phyloP scores from a whole-genome alignment of 2,888 invertebrate species.

The Ommatoiulus sabulosus region DNA sequence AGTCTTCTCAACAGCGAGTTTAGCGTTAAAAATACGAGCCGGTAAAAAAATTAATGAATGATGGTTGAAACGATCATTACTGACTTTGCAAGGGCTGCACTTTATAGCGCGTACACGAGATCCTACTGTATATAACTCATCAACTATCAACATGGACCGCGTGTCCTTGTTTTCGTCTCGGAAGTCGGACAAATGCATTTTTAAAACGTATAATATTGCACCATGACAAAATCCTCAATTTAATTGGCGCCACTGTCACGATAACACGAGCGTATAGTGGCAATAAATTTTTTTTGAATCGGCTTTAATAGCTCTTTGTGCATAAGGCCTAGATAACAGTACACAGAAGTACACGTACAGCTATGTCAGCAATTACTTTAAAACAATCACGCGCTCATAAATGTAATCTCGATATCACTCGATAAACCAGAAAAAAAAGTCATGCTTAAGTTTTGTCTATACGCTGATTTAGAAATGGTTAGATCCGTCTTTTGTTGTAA shows the following conservation, averaged over 20 bases:
- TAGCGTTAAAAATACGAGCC: neutral
- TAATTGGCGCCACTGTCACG: slow-evolving; percentile 43
- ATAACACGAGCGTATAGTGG: neutral
- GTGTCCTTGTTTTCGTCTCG: neutral
- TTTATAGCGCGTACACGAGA: neutral
- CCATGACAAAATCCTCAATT: neutral
- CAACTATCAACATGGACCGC: neutral
- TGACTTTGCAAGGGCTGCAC: neutral
- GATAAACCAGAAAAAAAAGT: neutral
- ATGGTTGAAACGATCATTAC: neutral
- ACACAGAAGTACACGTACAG: neutral
- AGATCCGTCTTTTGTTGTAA: neutral
- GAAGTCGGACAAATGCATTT: neutral
- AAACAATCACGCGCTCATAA: neutral
- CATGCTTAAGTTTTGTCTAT: neutral
- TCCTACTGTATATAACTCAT: neutral
- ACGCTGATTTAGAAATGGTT: neutral
- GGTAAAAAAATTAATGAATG: neutral
- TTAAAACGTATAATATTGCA: neutral
- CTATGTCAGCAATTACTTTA: neutral
- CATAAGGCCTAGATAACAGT: neutral
- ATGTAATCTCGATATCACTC: neutral
- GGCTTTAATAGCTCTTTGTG: neutral
- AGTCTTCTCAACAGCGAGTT: neutral
- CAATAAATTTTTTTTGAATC: neutral